Percentiles rank a stretch among this genome's conserved stretches.
Conservation (phyloP, 37 sponge, comb jelly and placozoan species). For the Geodia barretti region DNA sequence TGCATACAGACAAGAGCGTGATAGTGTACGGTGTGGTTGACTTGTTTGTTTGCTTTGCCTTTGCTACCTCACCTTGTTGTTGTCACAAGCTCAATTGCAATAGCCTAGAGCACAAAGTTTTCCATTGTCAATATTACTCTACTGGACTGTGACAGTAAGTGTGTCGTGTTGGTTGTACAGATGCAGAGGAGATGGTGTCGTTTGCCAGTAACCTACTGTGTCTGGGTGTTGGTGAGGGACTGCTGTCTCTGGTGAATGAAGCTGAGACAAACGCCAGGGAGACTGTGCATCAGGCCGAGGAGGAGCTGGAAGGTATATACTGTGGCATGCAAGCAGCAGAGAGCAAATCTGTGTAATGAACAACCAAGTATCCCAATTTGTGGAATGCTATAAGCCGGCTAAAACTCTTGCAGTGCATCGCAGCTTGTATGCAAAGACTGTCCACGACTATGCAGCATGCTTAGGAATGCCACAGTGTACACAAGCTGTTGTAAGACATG, state of each 20-base stretch:
- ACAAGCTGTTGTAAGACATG: too few species aligned
- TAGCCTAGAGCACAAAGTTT: too few species aligned
- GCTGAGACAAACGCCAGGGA: constrained; percentile 12
- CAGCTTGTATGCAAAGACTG: too few species aligned
- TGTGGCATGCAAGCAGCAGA: neutral
- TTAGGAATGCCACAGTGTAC: too few species aligned
- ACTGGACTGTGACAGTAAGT: neutral
- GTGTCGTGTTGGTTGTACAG: neutral
- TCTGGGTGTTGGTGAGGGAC: constrained; percentile 17
- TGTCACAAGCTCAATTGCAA: too few species aligned
- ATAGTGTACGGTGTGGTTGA: neutral
- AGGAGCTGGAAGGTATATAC: constrained; percentile 32
- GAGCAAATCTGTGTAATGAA: neutral
- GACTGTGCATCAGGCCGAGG: constrained; percentile 10
- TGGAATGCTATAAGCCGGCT: neutral
- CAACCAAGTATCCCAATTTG: too few species aligned
- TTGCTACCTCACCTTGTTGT: too few species aligned
- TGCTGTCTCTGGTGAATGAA: constrained; percentile 15
- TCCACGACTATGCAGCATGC: too few species aligned
- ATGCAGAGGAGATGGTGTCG: neutral
- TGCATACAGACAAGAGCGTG: too few species aligned
- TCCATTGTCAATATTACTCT: too few species aligned
- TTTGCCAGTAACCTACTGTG: constrained; percentile 34
- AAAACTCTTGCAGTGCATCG: neutral
- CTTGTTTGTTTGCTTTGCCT: neutral